Evolutionary conservation across 2,888 invertebrate species (phyloP).

Genomic region (Ophion ellenae): DNA sequence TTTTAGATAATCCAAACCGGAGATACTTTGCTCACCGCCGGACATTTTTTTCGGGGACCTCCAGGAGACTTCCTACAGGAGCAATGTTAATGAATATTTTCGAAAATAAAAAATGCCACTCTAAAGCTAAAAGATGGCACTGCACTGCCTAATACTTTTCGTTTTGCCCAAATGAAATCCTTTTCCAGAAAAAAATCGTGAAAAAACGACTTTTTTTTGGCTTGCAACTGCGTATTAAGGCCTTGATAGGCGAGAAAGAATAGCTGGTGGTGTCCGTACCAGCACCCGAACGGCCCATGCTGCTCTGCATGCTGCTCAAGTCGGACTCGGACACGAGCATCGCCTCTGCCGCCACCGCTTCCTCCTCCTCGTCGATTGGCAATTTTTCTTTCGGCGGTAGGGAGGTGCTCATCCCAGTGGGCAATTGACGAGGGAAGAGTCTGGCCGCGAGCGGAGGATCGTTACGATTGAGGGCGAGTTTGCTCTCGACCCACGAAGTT

Average conservation of each 20-base stretch:
- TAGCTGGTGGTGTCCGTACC: slow-evolving; percentile 71
- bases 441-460: slow-evolving; percentile 83
- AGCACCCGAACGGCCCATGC: slow-evolving; percentile 84
- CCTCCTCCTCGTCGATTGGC: slow-evolving; percentile 76
- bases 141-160: too few relatives aligned
- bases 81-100: too few relatives aligned
- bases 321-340: slow-evolving; percentile 83
- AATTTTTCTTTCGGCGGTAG: slow-evolving; percentile 79
- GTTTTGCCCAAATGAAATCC: too few relatives aligned
- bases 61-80: too few relatives aligned
- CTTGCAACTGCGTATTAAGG: too few relatives aligned
- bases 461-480: slow-evolving; percentile 87
- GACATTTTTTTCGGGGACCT: too few relatives aligned
- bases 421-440: slow-evolving; percentile 75
- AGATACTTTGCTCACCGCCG: too few relatives aligned
- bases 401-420: slow-evolving; percentile 79
- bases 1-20: too few relatives aligned
- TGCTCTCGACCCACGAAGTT: slow-evolving; percentile 88
- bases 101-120: too few relatives aligned
- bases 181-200: too few relatives aligned
- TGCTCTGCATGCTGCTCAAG: slow-evolving; percentile 85
- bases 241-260: not conserved
- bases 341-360: slow-evolving; percentile 77
- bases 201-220: too few relatives aligned
- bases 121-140: too few relatives aligned